Evolutionary conservation across 2,797 vertebrate genomes (phyloP).

Genomic region (Discoglossus pictus): DNA sequence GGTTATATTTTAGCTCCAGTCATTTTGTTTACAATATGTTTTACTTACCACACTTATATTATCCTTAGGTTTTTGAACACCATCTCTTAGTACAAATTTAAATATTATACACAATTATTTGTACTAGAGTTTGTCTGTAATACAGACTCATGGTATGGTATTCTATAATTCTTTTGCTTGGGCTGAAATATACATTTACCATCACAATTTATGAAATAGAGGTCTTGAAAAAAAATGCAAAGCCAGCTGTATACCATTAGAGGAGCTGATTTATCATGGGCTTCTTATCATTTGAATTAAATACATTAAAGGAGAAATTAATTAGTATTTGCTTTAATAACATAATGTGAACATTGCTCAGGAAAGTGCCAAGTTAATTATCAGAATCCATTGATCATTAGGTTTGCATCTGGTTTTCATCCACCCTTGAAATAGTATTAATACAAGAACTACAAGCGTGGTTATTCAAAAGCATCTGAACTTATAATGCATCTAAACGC

Average conservation of each 20-base stretch:
- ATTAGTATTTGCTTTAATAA: slow-evolving; percentile 51
- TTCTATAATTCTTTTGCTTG: no score
- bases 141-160: no score
- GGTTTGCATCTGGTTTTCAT: slow-evolving; percentile 46
- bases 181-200: slow-evolving; percentile 42
- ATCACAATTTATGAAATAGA: slow-evolving; percentile 40
- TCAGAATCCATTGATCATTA: slow-evolving; percentile 48
- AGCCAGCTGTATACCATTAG: slow-evolving; percentile 33
- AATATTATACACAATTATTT: no score
- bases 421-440: slow-evolving; percentile 50
- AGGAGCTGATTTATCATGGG: slow-evolving; percentile 40
- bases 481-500: background rate
- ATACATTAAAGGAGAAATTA: slow-evolving; percentile 45
- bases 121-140: no score
- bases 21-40: no score
- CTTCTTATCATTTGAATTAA: slow-evolving; percentile 46
- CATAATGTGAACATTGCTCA: slow-evolving; percentile 42
- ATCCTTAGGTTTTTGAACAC: no score
- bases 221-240: slow-evolving; percentile 31
- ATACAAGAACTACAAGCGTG: slow-evolving; percentile 21
- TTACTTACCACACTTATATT: no score
- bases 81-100: no score
- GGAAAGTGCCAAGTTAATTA: slow-evolving; percentile 51
- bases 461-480: slow-evolving; percentile 19
- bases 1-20: no score